Percentiles rank a stretch among this genome's conserved stretches.
These are phyloP conservation scores for Drosophila eohydei DNA, from an alignment of 2,888 invertebrate species.

Conservation along the genomic window DNA sequence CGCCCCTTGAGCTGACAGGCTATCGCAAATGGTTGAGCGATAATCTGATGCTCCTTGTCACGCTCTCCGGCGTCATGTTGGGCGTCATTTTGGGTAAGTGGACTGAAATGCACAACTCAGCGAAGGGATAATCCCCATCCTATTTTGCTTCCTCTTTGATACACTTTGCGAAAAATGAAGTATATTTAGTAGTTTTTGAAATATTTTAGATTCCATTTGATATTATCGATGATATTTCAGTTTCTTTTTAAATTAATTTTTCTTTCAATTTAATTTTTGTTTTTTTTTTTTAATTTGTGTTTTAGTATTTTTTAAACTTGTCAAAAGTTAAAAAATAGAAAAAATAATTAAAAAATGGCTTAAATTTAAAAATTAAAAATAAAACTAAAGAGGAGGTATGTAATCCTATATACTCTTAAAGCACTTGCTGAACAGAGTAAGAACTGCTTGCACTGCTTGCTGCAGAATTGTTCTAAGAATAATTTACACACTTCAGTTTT, in stretches of 20 bases:
- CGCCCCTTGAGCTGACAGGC: conserved; percentile 89
- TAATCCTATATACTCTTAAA: background rate
- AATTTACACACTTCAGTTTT: background rate
- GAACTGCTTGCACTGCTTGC: background rate
- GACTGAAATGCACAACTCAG: background rate
- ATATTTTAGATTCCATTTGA: too few relatives aligned
- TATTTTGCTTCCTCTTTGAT: background rate
- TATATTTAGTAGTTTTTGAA: background rate
- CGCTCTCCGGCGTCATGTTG: conserved; percentile 91
- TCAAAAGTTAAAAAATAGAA: too few relatives aligned
- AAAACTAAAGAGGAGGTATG: background rate
- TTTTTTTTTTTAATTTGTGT: too few relatives aligned
- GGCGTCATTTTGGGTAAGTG: conserved; percentile 90
- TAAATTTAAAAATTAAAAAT: background rate
- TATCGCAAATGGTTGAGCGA: conserved; percentile 89
- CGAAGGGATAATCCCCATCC: too few relatives aligned
- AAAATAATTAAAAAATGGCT: background rate
- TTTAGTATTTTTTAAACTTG: too few relatives aligned
- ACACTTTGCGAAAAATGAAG: background rate
- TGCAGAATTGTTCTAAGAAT: background rate
- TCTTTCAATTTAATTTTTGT: too few relatives aligned
- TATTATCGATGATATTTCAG: too few relatives aligned
- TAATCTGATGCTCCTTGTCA: conserved; percentile 92
- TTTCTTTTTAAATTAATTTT: too few relatives aligned
- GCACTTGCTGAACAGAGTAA: background rate